Percentiles rank a stretch among this genome's conserved stretches.
These are phyloP conservation scores for Drosophila cognata DNA, from an alignment of 2,888 invertebrate species.

Conservation along the genomic window DNA sequence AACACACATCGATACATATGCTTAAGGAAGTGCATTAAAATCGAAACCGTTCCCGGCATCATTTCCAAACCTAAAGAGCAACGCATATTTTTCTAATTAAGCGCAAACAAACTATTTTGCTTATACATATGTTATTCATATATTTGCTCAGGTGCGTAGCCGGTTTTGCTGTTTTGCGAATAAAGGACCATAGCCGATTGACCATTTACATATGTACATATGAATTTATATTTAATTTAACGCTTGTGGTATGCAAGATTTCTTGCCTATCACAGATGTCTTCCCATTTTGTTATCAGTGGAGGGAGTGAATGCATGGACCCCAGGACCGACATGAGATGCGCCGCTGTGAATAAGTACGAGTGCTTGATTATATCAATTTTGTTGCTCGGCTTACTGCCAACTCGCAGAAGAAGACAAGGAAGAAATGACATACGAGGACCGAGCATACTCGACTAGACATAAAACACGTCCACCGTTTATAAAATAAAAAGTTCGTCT, in stretches of 20 bases:
- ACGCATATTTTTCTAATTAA: constrained; percentile 43
- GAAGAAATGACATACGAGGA: constrained; percentile 14
- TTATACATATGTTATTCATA: constrained; percentile 4
- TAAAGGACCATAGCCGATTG: neutral
- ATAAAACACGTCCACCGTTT: constrained; percentile 32
- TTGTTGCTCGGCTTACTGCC: constrained; percentile 20
- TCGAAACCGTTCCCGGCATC: constrained; percentile 40
- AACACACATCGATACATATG: constrained; percentile 1
- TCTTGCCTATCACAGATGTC: neutral
- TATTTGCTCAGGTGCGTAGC: constrained; percentile 1
- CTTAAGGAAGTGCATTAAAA: constrained; percentile 37
- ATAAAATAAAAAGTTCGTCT: constrained; percentile 19
- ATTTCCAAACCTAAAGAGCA: constrained; percentile 27
- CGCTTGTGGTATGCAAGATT: neutral
- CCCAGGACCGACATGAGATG: neutral
- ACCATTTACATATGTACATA: neutral
- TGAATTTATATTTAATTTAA: neutral
- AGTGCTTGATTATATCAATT: constrained; percentile 30
- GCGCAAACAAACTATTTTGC: constrained; percentile 1
- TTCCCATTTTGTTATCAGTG: neutral
- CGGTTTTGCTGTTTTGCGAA: neutral
- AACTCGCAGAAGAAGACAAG: constrained; percentile 8
- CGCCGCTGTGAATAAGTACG: constrained; percentile 4
- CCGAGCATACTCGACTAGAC: constrained; percentile 23
- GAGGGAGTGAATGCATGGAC: neutral